Percentiles rank a stretch among this genome's conserved stretches.
These are phyloP conservation scores for Urocitellus parryii DNA, from an alignment of 2,113 vertebrate species.

Conservation along the genomic window DNA sequence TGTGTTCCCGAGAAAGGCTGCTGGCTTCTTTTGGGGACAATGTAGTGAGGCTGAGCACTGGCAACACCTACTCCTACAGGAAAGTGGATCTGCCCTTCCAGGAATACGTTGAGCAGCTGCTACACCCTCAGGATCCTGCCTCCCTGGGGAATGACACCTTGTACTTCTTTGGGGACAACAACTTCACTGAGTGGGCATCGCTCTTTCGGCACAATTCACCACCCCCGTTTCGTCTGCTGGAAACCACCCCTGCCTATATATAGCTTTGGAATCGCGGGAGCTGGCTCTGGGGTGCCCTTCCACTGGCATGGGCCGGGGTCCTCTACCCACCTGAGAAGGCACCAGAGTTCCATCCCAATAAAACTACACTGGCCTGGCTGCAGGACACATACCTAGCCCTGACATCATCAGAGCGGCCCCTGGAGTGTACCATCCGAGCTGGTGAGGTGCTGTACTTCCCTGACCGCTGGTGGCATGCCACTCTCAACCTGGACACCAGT, in stretches of 20 bases:
- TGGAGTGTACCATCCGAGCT: slow-evolving; percentile 94
- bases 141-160: slow-evolving; percentile 94
- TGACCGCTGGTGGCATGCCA: slow-evolving; percentile 95
- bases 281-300: slow-evolving; percentile 95
- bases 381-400: slow-evolving; percentile 89
- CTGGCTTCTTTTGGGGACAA: slow-evolving; percentile 87
- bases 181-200: slow-evolving; percentile 93
- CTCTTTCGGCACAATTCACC: slow-evolving; percentile 90
- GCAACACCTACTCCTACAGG: slow-evolving; percentile 95
- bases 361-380: slow-evolving; percentile 94
- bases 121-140: slow-evolving; percentile 90
- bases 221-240: slow-evolving; percentile 90
- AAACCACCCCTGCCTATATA: slow-evolving; percentile 89
- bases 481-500: slow-evolving; percentile 95
- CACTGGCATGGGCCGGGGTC: slow-evolving; percentile 97
- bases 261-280: slow-evolving; percentile 95
- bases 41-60: slow-evolving; percentile 93
- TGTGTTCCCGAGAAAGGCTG: slow-evolving; percentile 90
- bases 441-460: slow-evolving; percentile 97
- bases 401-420: slow-evolving; percentile 82
- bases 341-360: slow-evolving; percentile 95
- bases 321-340: slow-evolving; percentile 92
- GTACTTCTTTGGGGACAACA: slow-evolving; percentile 97
- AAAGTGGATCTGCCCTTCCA: slow-evolving; percentile 95
- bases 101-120: slow-evolving; percentile 90